phyloP scores from a whole-genome alignment of 2,888 invertebrate genomes.

The Drosophila recens region DNA sequence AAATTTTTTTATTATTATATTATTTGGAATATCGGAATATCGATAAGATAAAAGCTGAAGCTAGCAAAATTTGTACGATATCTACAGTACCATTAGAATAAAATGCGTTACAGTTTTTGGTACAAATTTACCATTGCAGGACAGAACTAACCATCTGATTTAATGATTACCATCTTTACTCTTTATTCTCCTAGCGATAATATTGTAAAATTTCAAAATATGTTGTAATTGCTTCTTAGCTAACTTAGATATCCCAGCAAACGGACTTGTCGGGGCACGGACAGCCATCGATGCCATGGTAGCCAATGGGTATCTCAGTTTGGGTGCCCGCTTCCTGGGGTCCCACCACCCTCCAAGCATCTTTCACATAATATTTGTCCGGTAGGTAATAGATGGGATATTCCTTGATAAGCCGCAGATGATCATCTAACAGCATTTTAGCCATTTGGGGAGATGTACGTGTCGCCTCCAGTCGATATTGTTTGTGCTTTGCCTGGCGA shows the following conservation, averaged over 20 bases:
- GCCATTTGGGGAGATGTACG: conserved; percentile 42
- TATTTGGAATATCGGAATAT: no score
- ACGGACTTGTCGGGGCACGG: conserved; percentile 59
- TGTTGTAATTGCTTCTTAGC: background rate
- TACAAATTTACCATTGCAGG: no score
- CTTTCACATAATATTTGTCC: conserved; percentile 36
- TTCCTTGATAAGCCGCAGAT: conserved; percentile 33
- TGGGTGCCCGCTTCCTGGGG: conserved; percentile 59
- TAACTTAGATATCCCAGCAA: conserved; percentile 64
- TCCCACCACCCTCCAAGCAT: conserved; percentile 21
- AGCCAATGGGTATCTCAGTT: conserved; percentile 62
- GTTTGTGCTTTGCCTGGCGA: conserved; percentile 59
- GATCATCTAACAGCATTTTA: conserved; percentile 47
- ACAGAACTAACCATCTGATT: no score
- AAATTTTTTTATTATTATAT: no score
- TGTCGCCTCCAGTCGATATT: conserved; percentile 48
- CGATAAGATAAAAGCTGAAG: no score
- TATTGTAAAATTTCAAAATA: background rate
- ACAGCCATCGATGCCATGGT: conserved; percentile 68
- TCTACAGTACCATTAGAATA: no score
- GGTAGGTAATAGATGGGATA: conserved; percentile 63
- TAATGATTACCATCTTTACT: conserved; percentile 12
- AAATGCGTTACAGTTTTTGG: no score
- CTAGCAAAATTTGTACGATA: no score
- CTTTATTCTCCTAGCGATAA: conserved; percentile 37